Conservation (phyloP, 2,797 vertebrate species). For the Bovichtus variegatus region DNA sequence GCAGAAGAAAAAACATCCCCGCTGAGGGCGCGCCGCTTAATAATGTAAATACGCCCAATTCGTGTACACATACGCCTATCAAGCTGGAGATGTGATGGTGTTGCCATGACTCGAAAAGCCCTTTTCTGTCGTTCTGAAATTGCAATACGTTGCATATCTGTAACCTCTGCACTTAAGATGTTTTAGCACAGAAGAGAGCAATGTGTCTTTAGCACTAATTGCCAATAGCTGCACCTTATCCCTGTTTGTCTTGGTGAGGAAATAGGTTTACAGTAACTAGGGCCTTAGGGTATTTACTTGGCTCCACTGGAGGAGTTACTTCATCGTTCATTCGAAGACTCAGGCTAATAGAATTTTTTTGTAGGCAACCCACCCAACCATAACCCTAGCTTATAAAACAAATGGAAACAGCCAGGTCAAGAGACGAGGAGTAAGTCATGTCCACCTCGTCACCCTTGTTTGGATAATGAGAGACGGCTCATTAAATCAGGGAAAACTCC, state of each 20-base stretch:
- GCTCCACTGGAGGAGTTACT: constrained; percentile 55
- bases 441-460: constrained; percentile 76
- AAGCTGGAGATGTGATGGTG: constrained; percentile 48
- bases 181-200: constrained; percentile 40
- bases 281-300: constrained; percentile 58
- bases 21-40: constrained; percentile 67
- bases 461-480: constrained; percentile 81
- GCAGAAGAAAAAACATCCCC: constrained; percentile 80
- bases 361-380: constrained; percentile 57
- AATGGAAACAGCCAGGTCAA: constrained; percentile 69
- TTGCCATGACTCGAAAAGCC: constrained; percentile 60
- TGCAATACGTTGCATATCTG: constrained; percentile 44
- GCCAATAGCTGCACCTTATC: constrained; percentile 60
- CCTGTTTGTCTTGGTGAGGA: constrained; percentile 74
- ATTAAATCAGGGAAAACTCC: constrained; percentile 81
- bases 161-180: constrained; percentile 43
- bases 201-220: constrained; percentile 46
- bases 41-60: constrained; percentile 78
- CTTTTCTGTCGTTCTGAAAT: constrained; percentile 37
- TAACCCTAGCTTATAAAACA: constrained; percentile 54
- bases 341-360: constrained; percentile 63
- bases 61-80: constrained; percentile 65
- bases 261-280: constrained; percentile 48
- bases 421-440: constrained; percentile 61
- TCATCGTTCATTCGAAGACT: constrained; percentile 64